Percentiles rank a stretch among this genome's conserved stretches.
phyloP scores from a whole-genome alignment of 2,888 invertebrate genomes.

The Xestia rhomboidea region DNA sequence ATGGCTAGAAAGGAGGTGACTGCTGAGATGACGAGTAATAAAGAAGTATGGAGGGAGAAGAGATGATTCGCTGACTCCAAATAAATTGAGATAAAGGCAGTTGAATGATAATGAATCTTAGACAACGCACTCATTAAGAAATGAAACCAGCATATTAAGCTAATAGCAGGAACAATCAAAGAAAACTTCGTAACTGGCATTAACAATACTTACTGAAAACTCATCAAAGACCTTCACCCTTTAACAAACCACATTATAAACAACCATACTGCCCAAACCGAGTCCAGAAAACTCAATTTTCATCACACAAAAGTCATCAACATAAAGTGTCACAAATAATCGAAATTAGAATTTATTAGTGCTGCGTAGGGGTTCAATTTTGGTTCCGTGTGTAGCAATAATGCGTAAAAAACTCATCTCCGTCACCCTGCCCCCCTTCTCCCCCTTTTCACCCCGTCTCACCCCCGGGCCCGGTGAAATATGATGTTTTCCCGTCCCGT shows the following conservation, averaged over 20 bases:
- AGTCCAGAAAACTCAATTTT: conserved; percentile 60
- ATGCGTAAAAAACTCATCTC: conserved; percentile 91
- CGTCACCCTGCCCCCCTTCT: conserved; percentile 74
- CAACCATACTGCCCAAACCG: conserved; percentile 29
- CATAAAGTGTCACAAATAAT: conserved; percentile 81
- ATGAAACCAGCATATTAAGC: background rate
- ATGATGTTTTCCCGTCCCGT: conserved; percentile 89
- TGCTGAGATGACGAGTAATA: too few relatives aligned
- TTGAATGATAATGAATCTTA: too few relatives aligned
- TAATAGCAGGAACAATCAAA: background rate
- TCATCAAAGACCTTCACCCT: background rate
- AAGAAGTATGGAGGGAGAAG: too few relatives aligned
- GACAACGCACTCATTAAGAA: background rate
- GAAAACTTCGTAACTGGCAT: background rate
- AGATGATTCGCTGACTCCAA: too few relatives aligned
- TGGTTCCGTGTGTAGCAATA: conserved; percentile 88
- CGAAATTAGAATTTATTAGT: conserved; percentile 88
- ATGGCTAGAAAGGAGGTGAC: too few relatives aligned
- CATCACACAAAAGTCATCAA: conserved; percentile 65
- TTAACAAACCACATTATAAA: conserved; percentile 14
- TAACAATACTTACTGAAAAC: background rate
- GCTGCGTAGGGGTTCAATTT: conserved; percentile 83
- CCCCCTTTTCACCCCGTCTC: conserved; percentile 50
- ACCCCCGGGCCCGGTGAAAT: conserved; percentile 85
- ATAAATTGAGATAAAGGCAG: too few relatives aligned